A percentile compares a stretch with the other conserved stretches of the same genome.
Evolutionary conservation across 2,113 vertebrate genomes (phyloP).

Genomic region (Zosterops pallidus): DNA sequence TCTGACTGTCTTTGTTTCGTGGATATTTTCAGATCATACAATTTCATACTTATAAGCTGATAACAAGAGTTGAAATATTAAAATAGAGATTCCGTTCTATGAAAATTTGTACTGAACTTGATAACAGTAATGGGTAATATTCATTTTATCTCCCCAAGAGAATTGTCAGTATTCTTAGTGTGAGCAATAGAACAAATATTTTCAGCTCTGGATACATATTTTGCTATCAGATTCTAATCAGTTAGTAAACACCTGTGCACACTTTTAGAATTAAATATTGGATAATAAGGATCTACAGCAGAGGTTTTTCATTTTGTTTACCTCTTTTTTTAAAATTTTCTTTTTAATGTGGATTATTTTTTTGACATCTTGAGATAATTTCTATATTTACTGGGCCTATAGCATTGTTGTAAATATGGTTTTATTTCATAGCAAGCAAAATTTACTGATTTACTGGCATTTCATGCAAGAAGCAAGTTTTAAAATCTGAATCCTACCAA

Average conservation of each 20-base stretch:
- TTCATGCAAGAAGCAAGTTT: background rate
- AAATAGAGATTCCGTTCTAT: background rate
- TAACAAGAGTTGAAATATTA: background rate
- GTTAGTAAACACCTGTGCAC: background rate
- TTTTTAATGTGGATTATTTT: background rate
- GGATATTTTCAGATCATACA: background rate
- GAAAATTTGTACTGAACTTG: background rate
- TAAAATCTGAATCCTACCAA: background rate
- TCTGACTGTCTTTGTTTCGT: background rate
- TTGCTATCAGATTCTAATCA: background rate
- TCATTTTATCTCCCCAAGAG: background rate
- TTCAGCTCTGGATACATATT: background rate
- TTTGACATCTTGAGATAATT: background rate
- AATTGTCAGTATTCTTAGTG: background rate
- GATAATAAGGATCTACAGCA: background rate
- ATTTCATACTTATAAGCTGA: background rate
- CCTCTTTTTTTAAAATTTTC: background rate
- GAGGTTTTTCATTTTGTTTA: background rate
- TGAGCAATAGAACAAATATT: background rate
- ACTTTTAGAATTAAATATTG: background rate
- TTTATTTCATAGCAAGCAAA: background rate
- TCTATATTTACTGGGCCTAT: background rate
- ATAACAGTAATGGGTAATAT: background rate
- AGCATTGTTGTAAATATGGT: background rate
- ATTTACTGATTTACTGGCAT: background rate